These are phyloP conservation scores for Sebastolobus alascanus DNA, from an alignment of 2,797 vertebrate genomes.

Conservation along the genomic window DNA sequence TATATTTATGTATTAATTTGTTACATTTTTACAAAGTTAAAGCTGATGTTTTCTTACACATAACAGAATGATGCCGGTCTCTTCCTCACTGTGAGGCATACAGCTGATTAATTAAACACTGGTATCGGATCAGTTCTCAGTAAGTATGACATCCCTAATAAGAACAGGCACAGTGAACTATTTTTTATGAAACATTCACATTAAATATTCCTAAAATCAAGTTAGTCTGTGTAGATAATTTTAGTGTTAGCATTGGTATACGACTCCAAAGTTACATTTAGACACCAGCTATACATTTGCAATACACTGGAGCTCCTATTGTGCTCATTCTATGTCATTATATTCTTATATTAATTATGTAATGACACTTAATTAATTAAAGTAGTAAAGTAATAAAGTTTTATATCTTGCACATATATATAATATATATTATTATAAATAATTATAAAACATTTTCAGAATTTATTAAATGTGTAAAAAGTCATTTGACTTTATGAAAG, in stretches of 20 bases:
- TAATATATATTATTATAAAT: neutral
- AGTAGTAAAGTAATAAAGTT: neutral
- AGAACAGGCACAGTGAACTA: rapidly evolving
- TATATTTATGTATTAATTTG: no score
- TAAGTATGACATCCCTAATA: neutral
- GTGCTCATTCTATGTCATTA: neutral
- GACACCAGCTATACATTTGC: neutral
- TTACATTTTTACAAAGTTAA: no score
- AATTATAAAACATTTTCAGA: neutral
- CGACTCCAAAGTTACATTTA: neutral
- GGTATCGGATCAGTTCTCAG: neutral
- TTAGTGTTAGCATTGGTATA: neutral
- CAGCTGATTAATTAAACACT: neutral
- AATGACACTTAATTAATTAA: neutral
- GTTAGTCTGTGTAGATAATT: neutral
- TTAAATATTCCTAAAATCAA: constrained; percentile 2
- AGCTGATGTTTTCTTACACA: rapidly evolving
- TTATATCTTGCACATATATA: no score
- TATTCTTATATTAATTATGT: neutral
- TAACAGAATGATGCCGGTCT: neutral
- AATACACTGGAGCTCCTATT: neutral
- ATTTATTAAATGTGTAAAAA: neutral
- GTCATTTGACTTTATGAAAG: neutral
- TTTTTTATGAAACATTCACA: neutral
- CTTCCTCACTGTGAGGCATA: neutral